These are phyloP conservation scores for Anhinga rufa DNA, from an alignment of 2,113 vertebrate genomes.

Conservation along the genomic window DNA sequence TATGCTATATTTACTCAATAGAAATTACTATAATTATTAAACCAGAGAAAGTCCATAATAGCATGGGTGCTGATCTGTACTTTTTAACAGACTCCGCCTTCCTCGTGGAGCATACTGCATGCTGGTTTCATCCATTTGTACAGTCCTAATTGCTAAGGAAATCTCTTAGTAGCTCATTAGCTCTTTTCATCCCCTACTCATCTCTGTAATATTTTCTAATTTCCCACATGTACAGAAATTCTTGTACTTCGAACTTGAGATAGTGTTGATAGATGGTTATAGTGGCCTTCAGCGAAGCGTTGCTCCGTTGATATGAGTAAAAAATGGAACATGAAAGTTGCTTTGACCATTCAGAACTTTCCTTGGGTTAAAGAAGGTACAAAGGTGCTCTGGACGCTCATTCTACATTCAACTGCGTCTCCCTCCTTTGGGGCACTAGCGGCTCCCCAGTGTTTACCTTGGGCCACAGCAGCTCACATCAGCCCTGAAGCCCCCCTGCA, in stretches of 20 bases:
- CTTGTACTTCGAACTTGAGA: too few species aligned
- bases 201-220: neutral
- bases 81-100: neutral
- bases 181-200: neutral
- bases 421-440: neutral
- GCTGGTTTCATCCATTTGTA: neutral
- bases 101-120: neutral
- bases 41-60: neutral
- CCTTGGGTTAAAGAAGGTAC: neutral
- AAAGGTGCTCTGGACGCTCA: neutral
- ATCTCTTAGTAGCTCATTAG: neutral
- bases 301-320: neutral
- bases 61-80: neutral
- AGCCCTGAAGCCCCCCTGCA: neutral
- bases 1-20: neutral
- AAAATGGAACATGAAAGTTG: neutral
- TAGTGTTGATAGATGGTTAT: neutral
- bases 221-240: neutral
- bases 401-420: accelerated
- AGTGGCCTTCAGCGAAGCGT: neutral
- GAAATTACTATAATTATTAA: neutral
- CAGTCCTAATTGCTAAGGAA: neutral
- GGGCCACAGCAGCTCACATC: neutral
- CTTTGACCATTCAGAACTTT: neutral
- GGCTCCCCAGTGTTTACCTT: neutral